phyloP scores from a whole-genome alignment of 2,888 invertebrate genomes.

The Oscheius onirici region DNA sequence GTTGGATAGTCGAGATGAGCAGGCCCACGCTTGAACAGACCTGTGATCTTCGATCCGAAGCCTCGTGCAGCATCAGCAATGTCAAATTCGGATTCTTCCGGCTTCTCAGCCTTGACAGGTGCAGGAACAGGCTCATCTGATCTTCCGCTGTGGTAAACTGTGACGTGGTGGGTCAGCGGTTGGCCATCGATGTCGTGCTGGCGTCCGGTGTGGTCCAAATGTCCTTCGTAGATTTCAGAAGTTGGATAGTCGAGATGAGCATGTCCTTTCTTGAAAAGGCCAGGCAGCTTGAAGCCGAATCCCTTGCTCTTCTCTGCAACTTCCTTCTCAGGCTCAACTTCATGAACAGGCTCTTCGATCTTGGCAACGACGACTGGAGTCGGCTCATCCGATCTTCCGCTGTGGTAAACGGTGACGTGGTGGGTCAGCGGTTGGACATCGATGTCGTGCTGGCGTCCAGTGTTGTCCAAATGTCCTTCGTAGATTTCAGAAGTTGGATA shows the following conservation, averaged over 20 bases:
- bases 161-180: slow-evolving; percentile 33
- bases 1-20: slow-evolving; percentile 45
- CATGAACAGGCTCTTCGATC: slow-evolving; percentile 8
- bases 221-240: slow-evolving; percentile 33
- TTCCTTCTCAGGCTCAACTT: background rate
- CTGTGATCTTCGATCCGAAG: slow-evolving; percentile 40
- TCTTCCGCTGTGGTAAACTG: slow-evolving; percentile 18
- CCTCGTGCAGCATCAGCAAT: slow-evolving; percentile 14
- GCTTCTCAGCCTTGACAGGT: slow-evolving; percentile 30
- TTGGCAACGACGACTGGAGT: background rate
- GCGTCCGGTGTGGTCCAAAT: slow-evolving; percentile 43
- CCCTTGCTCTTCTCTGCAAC: background rate
- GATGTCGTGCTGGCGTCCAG: slow-evolving; percentile 38
- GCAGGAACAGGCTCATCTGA: slow-evolving; percentile 24
- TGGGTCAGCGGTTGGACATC: slow-evolving; percentile 43
- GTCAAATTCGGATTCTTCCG: slow-evolving; percentile 1
- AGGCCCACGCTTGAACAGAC: slow-evolving; percentile 45
- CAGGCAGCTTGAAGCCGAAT: slow-evolving; percentile 34
- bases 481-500: slow-evolving; percentile 47
- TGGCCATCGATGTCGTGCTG: slow-evolving; percentile 39
- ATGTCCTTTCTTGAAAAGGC: slow-evolving; percentile 12
- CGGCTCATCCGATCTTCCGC: slow-evolving; percentile 36
- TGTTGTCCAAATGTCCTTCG: slow-evolving; percentile 48
- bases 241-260: slow-evolving; percentile 22
- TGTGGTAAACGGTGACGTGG: slow-evolving; percentile 47